These are phyloP conservation scores for Phanerotoma sp. DNA, from an alignment of 2,888 invertebrate genomes.

Conservation along the genomic window DNA sequence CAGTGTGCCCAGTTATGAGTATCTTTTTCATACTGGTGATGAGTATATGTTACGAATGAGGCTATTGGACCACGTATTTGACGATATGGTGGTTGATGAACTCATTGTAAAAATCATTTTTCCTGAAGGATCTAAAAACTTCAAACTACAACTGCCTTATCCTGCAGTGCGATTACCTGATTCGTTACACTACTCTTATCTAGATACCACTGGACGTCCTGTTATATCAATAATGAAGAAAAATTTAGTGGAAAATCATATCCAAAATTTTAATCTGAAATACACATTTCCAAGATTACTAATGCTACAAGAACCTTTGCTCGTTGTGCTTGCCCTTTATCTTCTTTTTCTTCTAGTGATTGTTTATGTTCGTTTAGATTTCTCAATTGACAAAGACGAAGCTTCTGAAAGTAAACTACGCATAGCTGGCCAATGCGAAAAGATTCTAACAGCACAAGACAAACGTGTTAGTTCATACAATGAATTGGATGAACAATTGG, in stretches of 20 bases:
- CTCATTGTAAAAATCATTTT: conserved; percentile 85
- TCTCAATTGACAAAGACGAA: conserved; percentile 81
- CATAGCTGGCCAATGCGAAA: conserved; percentile 60
- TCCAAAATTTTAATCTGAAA: conserved; percentile 87
- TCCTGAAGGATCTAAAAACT: conserved; percentile 88
- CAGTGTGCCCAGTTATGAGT: conserved; percentile 96
- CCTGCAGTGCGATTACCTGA: conserved; percentile 73
- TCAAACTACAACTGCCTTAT: conserved; percentile 82
- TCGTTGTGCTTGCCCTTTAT: conserved; percentile 87
- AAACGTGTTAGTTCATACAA: conserved; percentile 64
- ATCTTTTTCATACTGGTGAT: conserved; percentile 79
- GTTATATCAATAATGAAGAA: conserved; percentile 79
- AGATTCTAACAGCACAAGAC: conserved; percentile 63
- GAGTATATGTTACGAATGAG: conserved; percentile 89
- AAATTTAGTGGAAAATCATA: conserved; percentile 95
- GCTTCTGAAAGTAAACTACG: conserved; percentile 58
- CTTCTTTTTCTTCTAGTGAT: conserved; percentile 89
- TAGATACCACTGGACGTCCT: conserved; percentile 92
- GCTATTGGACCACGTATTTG: conserved; percentile 94
- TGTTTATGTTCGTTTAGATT: conserved; percentile 92
- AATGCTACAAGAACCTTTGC: conserved; percentile 90
- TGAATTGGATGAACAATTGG: conserved; percentile 64
- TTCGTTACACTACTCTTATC: conserved; percentile 84
- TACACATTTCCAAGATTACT: conserved; percentile 85
- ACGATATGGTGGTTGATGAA: conserved; percentile 95